Evolutionary conservation across 92 coral and sea anemone species (phyloP).

Genomic region (Epizoanthus rinbou): DNA sequence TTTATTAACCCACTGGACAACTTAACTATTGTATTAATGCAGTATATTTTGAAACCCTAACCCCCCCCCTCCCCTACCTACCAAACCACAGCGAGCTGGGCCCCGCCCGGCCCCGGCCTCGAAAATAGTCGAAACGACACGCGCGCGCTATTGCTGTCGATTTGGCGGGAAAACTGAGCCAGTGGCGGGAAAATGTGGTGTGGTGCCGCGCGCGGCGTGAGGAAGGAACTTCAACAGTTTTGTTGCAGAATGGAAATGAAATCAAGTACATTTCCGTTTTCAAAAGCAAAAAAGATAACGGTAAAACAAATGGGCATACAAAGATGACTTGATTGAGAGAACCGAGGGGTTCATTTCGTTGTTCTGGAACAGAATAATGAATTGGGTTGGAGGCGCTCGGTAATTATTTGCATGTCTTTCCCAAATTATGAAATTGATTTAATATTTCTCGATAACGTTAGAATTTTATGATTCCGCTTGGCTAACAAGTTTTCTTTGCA

Average conservation of each 20-base stretch:
- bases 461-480: not conserved
- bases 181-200: slow-evolving; percentile 15
- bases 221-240: not conserved
- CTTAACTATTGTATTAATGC: too few relatives aligned
- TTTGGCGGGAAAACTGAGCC: slow-evolving; percentile 21
- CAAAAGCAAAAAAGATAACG: not conserved
- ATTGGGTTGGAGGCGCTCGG: slow-evolving; percentile 48
- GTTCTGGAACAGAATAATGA: not conserved
- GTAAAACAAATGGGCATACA: too few relatives aligned
- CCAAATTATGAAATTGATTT: not conserved
- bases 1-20: too few relatives aligned
- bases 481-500: not conserved
- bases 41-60: too few relatives aligned
- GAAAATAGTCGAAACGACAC: too few relatives aligned
- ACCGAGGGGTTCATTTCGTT: not conserved
- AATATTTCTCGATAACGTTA: not conserved
- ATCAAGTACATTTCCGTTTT: not conserved
- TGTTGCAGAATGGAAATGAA: not conserved
- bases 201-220: not conserved
- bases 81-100: too few relatives aligned
- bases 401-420: not conserved
- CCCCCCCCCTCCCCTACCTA: too few relatives aligned
- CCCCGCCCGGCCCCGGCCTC: too few relatives aligned
- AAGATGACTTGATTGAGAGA: too few relatives aligned
- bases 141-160: not conserved